Conservation (phyloP, 2,888 invertebrate genomes). For the Drosophila neutralis region DNA sequence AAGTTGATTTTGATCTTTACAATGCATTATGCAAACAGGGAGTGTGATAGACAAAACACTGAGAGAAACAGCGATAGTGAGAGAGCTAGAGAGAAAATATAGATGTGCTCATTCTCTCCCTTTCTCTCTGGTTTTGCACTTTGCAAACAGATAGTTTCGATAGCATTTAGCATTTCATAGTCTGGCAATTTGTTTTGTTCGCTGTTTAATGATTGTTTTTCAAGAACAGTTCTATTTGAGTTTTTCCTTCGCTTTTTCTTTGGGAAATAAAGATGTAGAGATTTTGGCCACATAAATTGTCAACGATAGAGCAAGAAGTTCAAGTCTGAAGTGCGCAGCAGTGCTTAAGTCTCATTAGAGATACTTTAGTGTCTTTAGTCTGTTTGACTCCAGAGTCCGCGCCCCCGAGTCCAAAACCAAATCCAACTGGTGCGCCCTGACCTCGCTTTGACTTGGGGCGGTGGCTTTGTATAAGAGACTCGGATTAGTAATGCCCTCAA, state of each 20-base stretch:
- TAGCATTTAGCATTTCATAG: conserved; percentile 30
- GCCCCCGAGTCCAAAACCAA: conserved; percentile 15
- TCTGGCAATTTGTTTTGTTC: conserved; percentile 37
- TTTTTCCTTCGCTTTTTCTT: neutral
- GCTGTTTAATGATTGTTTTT: conserved; percentile 37
- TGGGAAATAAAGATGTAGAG: conserved; percentile 14
- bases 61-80: conserved; percentile 2
- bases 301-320: conserved; percentile 41
- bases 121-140: conserved; percentile 4
- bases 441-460: conserved; percentile 72
- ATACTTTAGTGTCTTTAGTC: conserved; percentile 67
- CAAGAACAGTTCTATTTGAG: conserved; percentile 44
- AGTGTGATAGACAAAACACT: conserved; percentile 40
- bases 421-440: conserved; percentile 49
- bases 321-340: conserved; percentile 69
- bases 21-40: conserved; percentile 70
- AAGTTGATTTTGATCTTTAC: conserved; percentile 79
- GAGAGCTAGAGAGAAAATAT: neutral
- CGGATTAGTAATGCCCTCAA: conserved; percentile 79
- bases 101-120: conserved; percentile 13
- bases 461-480: conserved; percentile 70
- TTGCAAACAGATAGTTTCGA: conserved; percentile 35
- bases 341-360: conserved; percentile 81
- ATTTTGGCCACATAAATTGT: conserved; percentile 58
- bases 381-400: conserved; percentile 27